phyloP scores from a whole-genome alignment of 2,888 invertebrate species.

The Spilosoma lubricipeda region DNA sequence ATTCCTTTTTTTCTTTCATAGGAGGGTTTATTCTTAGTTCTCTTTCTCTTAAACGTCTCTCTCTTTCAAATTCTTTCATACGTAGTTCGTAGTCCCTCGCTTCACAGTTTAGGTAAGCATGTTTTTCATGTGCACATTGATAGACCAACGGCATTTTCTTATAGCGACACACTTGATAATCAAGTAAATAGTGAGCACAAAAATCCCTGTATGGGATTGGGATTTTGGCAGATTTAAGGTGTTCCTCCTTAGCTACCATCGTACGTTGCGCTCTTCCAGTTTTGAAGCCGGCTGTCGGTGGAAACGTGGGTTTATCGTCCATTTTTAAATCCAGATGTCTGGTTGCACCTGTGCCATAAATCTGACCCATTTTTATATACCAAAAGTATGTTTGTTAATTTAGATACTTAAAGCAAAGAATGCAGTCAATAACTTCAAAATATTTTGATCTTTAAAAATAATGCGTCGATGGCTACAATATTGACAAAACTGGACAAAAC shows the following conservation, averaged over 20 bases:
- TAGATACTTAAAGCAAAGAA: background rate
- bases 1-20: background rate
- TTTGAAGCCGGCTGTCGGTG: conserved; percentile 89
- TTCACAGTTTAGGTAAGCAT: conserved; percentile 91
- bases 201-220: conserved; percentile 90
- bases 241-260: conserved; percentile 89
- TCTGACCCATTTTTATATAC: conserved; percentile 63
- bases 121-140: conserved; percentile 90
- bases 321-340: conserved; percentile 64
- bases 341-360: conserved; percentile 61
- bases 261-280: conserved; percentile 89
- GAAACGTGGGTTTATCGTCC: conserved; percentile 87
- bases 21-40: conserved; percentile 57
- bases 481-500: background rate
- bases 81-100: conserved; percentile 91
- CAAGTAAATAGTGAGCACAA: conserved; percentile 91
- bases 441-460: background rate
- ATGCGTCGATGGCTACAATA: background rate
- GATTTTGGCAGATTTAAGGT: conserved; percentile 91
- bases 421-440: background rate
- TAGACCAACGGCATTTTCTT: conserved; percentile 89
- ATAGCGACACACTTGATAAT: conserved; percentile 89
- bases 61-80: conserved; percentile 79
- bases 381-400: background rate
- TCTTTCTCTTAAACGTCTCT: conserved; percentile 68